Conservation (phyloP, 2,888 invertebrate species). For the Lasioglossum morio region DNA sequence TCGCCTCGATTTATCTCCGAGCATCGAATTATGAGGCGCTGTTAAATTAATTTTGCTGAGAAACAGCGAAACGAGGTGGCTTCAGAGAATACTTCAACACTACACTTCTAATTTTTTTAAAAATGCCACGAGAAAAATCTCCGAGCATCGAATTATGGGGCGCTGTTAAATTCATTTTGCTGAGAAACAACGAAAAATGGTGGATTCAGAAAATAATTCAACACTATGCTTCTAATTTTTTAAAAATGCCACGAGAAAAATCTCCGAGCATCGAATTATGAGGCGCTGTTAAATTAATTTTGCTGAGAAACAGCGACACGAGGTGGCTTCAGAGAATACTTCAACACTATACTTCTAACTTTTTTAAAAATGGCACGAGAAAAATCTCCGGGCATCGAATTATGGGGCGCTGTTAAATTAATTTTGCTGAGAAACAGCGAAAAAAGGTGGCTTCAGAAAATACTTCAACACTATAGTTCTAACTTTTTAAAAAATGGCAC, state of each 20-base stretch:
- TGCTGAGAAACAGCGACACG: neutral
- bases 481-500: no score
- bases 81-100: neutral
- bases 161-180: neutral
- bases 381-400: neutral
- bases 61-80: neutral
- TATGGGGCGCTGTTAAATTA: neutral
- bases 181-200: neutral
- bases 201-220: neutral
- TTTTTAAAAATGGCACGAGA: no score
- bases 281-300: neutral
- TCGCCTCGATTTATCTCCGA: neutral
- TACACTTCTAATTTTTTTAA: no score
- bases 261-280: neutral
- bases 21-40: neutral
- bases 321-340: neutral
- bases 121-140: neutral
- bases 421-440: no score
- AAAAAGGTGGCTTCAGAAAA: neutral
- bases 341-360: neutral
- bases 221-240: no score
- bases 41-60: neutral
- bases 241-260: no score
- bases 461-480: no score
- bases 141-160: neutral